Evolutionary conservation across 2,797 vertebrate genomes (phyloP), one percentile per base, ranked within the genome.

Genomic region (Onychomys leucogaster): DNA sequence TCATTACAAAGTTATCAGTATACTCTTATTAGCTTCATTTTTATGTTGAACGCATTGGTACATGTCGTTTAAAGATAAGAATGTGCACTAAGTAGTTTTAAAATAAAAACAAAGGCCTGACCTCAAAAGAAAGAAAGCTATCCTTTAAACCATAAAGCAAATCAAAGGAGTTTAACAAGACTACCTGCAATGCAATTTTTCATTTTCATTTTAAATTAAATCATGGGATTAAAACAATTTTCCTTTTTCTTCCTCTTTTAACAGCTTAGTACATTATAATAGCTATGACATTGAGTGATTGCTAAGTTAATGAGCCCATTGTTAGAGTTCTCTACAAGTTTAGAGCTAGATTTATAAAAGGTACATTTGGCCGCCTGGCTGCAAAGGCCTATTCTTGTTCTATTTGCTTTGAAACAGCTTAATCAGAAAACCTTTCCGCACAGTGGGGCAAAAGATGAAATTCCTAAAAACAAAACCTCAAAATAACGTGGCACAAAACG

Each of bases 301-400:
- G 78, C 97, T 97, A 97, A 96, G 98, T 98, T 98, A 98, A 98
- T 98, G 98, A 98, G 97, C 96, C 80, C 97, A 96, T 97, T 98
- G 97, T 98, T 97, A 98, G 97, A 94, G 95, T 63, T 98, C 96
- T 97, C 98, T 94, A 97, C 94, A 96, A 96, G 95, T 98, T 98
- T 98, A 97, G 97, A 96, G 94, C 96, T 81, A 98, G 91, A 94
- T 97, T 97, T 98, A 94, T 97, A 90, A 98, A 87, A 94, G 95
- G 80, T 92, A 73, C 87, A 90, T 93, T 89, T 89, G 84, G 76
- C 83, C 94, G 90, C 25, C 90, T 91, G 75, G 69, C 95, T 89
- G 43, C 46, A 96, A 52, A 43, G 75, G 41, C 75, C 83, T 91
- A 81, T 89, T 96, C 96, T 94, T 96, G 71, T 92, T 75, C 61